Conservation (phyloP, 2,113 vertebrate genomes). For the Phylloscopus whistleri region DNA sequence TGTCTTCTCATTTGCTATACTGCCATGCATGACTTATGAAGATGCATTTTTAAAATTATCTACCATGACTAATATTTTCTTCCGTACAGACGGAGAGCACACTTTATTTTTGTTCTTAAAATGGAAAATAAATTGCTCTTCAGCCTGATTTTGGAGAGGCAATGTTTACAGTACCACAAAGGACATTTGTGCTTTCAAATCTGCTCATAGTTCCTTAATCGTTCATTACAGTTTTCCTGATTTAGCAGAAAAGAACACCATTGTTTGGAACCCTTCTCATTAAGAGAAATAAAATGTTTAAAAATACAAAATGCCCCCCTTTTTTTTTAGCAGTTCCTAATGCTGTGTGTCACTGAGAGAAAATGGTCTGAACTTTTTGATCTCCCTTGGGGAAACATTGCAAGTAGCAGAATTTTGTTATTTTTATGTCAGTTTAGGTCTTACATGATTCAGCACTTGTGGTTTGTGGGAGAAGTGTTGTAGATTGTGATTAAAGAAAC, state of each 20-base stretch:
- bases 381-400: constrained; percentile 28
- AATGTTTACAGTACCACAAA: constrained; percentile 22
- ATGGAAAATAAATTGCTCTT: constrained; percentile 29
- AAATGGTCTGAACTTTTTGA: constrained; percentile 48
- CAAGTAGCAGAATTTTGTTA: constrained; percentile 51
- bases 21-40: neutral
- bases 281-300: constrained; percentile 12
- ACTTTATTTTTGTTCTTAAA: constrained; percentile 32
- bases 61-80: constrained; percentile 47
- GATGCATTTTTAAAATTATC: constrained; percentile 1
- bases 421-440: constrained; percentile 40
- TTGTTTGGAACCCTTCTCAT: neutral
- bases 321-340: neutral
- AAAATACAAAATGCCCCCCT: neutral
- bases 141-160: constrained; percentile 11
- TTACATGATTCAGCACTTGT: constrained; percentile 54
- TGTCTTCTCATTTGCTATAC: neutral
- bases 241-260: neutral
- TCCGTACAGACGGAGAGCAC: neutral
- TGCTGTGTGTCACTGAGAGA: constrained; percentile 41
- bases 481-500: constrained; percentile 46
- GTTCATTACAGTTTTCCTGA: neutral
- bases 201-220: neutral
- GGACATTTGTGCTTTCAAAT: constrained; percentile 23
- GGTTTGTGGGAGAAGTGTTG: constrained; percentile 41